Evolutionary conservation across 2,797 vertebrate genomes (phyloP).

Genomic region (Anniella stebbinsi): DNA sequence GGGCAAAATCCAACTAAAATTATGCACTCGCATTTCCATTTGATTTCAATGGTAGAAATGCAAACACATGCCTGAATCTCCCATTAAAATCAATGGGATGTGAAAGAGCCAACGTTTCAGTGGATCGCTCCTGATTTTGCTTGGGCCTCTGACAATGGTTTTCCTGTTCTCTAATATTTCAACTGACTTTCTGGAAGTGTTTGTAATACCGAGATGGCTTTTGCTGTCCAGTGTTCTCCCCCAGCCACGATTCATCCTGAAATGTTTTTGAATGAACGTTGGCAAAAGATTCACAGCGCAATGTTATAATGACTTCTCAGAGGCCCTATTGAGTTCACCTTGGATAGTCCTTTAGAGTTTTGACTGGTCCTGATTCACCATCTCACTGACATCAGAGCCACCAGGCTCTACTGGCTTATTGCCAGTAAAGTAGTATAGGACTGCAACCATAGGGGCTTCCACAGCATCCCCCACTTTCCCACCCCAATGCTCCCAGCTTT

Average conservation of each 20-base stretch:
- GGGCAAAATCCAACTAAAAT: neutral
- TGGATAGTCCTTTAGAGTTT: no score
- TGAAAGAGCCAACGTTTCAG: neutral
- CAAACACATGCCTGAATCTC: neutral
- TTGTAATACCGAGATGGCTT: neutral
- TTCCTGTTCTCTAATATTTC: conserved; percentile 30
- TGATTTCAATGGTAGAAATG: neutral
- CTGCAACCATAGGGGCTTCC: no score
- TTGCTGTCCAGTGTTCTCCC: conserved; percentile 5
- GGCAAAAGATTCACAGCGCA: neutral
- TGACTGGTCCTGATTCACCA: no score
- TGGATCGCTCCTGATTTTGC: neutral
- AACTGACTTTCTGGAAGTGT: conserved; percentile 13
- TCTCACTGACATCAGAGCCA: no score
- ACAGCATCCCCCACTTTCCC: neutral
- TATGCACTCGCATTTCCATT: neutral
- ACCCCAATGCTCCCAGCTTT: neutral
- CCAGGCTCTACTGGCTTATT: no score
- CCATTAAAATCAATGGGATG: neutral
- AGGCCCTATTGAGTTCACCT: neutral
- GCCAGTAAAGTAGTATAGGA: neutral
- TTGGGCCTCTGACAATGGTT: conserved; percentile 16
- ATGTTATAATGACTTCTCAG: neutral
- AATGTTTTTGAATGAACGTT: conserved; percentile 6
- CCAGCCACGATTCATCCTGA: neutral